Percentiles rank a stretch among this genome's conserved stretches.
Conservation (phyloP, 2,797 vertebrate genomes). For the Alcedo atthis region DNA sequence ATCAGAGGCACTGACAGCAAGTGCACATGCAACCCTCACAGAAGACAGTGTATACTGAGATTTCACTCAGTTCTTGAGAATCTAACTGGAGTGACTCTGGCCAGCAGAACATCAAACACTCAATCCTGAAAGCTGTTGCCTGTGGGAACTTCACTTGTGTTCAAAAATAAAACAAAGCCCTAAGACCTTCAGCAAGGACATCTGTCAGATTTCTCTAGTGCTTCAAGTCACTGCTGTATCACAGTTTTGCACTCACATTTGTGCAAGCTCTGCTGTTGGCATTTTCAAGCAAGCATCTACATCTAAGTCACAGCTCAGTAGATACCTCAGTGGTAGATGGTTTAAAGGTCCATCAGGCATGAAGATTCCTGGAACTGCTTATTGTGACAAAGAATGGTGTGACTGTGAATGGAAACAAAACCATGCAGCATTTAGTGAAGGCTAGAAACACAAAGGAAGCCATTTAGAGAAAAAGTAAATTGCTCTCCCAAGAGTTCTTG, state of each 20-base stretch:
- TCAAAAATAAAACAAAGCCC: background rate
- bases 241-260: background rate
- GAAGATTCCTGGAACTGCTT: background rate
- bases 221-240: background rate
- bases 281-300: background rate
- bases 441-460: constrained; percentile 10
- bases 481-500: constrained; percentile 4
- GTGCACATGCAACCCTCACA: rapidly evolving
- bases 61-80: background rate
- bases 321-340: background rate
- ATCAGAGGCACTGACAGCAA: background rate
- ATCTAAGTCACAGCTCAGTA: background rate
- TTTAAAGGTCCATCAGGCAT: background rate
- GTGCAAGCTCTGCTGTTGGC: background rate
- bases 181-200: background rate
- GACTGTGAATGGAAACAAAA: constrained; percentile 6
- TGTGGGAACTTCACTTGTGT: background rate
- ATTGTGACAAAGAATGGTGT: background rate
- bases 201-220: background rate
- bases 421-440: background rate
- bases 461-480: background rate
- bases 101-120: rapidly evolving
- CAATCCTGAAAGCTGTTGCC: background rate
- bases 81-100: background rate
- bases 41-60: background rate